Percentiles rank a stretch among this genome's conserved stretches.
Conservation (phyloP, 2,888 invertebrate genomes). For the Pristionchus exspectatus region DNA sequence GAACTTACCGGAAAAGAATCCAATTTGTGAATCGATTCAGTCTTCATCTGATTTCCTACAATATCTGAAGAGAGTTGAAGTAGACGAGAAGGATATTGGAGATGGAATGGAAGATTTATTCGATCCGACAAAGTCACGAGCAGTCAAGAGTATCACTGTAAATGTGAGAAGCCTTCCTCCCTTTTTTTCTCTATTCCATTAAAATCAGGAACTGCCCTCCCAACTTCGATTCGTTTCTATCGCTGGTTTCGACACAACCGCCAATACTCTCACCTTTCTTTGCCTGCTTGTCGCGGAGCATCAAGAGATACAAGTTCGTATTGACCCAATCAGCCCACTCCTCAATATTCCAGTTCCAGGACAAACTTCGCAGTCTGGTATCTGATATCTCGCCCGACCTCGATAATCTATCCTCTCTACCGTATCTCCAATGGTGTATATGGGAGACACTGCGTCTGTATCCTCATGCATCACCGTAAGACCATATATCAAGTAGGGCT, state of each 20-base stretch:
- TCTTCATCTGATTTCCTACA: constrained; percentile 32
- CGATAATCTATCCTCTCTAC: constrained; percentile 58
- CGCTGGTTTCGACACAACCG: constrained; percentile 73
- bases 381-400: constrained; percentile 26
- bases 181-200: not conserved
- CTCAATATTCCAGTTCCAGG: not conserved
- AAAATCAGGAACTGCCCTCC: constrained; percentile 67
- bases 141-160: not conserved
- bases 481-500: no score
- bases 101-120: constrained; percentile 34
- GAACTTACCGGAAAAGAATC: not conserved
- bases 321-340: not conserved
- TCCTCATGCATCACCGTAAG: constrained; percentile 73
- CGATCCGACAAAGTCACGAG: not conserved
- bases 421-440: constrained; percentile 65
- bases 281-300: constrained; percentile 67
- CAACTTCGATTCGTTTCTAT: constrained; percentile 70
- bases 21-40: not conserved
- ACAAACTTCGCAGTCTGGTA: not conserved
- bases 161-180: not conserved
- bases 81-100: not conserved
- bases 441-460: constrained; percentile 68
- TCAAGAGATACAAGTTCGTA: constrained; percentile 58
- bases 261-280: constrained; percentile 67
- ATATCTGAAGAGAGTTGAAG: constrained; percentile 41